Evolutionary conservation across 30 jellyfish, hydroid and myxozoan genomes (phyloP), one percentile per base, ranked within the genome.

Genomic region (Cassiopea xamachana): DNA sequence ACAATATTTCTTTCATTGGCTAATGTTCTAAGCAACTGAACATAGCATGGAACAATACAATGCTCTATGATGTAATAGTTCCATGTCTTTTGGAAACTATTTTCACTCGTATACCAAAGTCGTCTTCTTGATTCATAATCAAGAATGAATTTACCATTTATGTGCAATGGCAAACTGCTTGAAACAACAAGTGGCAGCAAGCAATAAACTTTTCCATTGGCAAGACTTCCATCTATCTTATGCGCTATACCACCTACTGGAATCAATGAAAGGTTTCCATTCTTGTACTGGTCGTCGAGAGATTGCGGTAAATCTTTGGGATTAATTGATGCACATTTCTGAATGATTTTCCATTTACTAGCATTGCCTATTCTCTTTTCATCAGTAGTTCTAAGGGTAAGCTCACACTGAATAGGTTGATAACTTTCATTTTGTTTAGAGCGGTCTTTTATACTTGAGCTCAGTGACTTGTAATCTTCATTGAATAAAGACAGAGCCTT

Each of bases 91-190:
- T 93, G 97, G 51, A 88, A 76, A 47, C 94, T 61, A 5, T 74
- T 73, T 5, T 55, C 83, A 17, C 44, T 60, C 44, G 92, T 77
- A 58, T 58, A 82, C 90, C 87, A 74, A 8, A 93, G 89, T 2
- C 92, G 72, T 75, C 98, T 68, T 73, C 98, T 39, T 46, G 98
- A 88, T 93, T 93, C 98, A 61, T 93, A 83, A 14, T 93, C 97
- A 58, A 93, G 80, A 48, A 93, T 82, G 74, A 93, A 93, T 60
- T 79, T 83, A 15, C 98, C 98, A 61, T 93, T 93, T 17, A 93
- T 70, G 48, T 88, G 80, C 7, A 83, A 84, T 1, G 97, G 97
- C n/a, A 93, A 70, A 44, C 81, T 70, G 80, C 91, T 81, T 3
- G 74, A 48, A 0, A 81, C 82, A 5, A 91, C 93, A 6, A 93